Evolutionary conservation across 2,797 vertebrate genomes (phyloP), one percentile per base, ranked within the genome.

Genomic region (Cheirogaleus major): DNA sequence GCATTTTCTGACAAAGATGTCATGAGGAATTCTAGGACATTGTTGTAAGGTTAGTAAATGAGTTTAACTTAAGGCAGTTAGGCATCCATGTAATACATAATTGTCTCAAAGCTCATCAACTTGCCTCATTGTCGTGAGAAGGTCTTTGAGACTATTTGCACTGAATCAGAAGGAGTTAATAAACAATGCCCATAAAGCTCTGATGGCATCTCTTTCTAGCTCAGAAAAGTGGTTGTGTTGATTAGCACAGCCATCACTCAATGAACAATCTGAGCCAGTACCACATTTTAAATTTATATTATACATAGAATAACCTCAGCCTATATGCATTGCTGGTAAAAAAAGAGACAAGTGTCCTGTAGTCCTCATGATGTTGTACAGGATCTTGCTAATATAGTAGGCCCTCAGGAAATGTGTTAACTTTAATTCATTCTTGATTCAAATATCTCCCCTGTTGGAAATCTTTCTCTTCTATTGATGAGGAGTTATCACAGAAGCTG

Each of bases 381-480:
- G 27, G 87, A 61, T 93, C 59, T 70, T 79, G n/a, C 18, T 38
- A 92, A 45, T 45, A 69, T 14, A 82, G 59, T 45, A 69, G n/a
- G 8, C 0, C 65, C 41, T 76, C 7, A 84, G 18, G 57, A 94
- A 96, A 10, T 61, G 59, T 69, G 13, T 82, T 89, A 75, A 72
- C 32, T 50, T 41, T 59, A 83, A 65, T 61, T 91, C 30, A 90
- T 41, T 95, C 96, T 97, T 97, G 89, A 72, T 89, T 96, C 55
- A 52, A 89, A 96, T 97, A 61, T 61, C 82, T 94, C 95, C 97
- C 84, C 72, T 94, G 12, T 79, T 93, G 73, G 61, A 98, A 96
- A 96, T 67, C 32, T 76, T 52, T 79, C 87, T 97, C 90, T 82
- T 55, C 25, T 61, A 95, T 88, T 94, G 70, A 82, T 79, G 79